phyloP scores from a whole-genome alignment of 2,888 invertebrate species.

The Pyrgus malvae region DNA sequence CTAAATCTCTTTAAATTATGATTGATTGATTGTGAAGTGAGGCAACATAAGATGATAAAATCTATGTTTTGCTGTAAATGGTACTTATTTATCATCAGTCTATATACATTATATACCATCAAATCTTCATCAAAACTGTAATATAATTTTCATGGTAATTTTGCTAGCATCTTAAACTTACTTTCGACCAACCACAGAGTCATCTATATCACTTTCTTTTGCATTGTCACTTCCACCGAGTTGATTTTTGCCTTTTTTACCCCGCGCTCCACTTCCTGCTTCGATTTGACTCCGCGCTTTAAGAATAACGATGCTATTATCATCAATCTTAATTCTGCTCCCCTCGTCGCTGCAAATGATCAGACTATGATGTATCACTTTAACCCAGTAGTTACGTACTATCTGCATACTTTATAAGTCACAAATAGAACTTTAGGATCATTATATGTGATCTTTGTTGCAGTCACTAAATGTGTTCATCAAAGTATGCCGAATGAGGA shows the following conservation, averaged over 20 bases:
- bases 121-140: too few species aligned
- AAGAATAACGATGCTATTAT: constrained; percentile 29
- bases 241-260: constrained; percentile 24
- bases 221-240: constrained; percentile 20
- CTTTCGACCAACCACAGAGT: background rate
- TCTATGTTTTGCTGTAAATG: too few species aligned
- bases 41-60: too few species aligned
- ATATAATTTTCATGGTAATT: too few species aligned
- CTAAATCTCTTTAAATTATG: too few species aligned
- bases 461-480: too few species aligned
- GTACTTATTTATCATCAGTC: too few species aligned
- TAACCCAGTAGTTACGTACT: constrained; percentile 2
- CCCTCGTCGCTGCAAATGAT: constrained; percentile 26
- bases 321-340: constrained; percentile 33
- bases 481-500: too few species aligned
- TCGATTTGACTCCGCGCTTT: constrained; percentile 25
- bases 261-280: constrained; percentile 18
- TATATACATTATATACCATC: too few species aligned
- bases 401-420: constrained; percentile 10
- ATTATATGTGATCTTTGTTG: background rate
- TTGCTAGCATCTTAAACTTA: background rate
- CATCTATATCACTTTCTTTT: constrained; percentile 25
- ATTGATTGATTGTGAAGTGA: too few species aligned
- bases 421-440: background rate
- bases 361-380: constrained; percentile 33